Conservation (phyloP, 2,888 invertebrate species). For the Rutpela maculata region DNA sequence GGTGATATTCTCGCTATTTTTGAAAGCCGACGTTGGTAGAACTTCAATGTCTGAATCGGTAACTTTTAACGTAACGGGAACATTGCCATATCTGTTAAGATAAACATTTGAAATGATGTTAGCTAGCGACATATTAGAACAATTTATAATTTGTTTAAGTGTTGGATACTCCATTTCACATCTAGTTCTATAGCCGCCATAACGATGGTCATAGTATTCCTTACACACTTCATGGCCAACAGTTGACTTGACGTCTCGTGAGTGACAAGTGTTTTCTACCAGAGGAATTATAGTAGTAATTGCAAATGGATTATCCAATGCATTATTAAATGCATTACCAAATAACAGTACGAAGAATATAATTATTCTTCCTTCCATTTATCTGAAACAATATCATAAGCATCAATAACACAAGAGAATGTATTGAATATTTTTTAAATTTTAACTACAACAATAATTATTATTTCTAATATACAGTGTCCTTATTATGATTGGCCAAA, state of each 20-base stretch:
- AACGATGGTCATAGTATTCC: no score
- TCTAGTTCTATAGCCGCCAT: no score
- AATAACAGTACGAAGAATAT: neutral
- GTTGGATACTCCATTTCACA: neutral
- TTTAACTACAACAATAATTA: no score
- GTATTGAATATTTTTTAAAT: no score
- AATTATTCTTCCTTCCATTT: neutral
- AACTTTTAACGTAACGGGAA: neutral
- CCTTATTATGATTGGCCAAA: no score
- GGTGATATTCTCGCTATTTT: neutral
- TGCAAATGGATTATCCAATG: no score
- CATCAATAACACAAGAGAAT: no score
- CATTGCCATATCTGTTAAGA: neutral
- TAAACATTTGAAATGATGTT: neutral
- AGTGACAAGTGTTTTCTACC: neutral
- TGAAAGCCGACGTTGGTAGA: neutral
- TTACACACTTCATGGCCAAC: no score
- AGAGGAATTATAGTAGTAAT: no score
- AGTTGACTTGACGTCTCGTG: no score
- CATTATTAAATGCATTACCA: no score
- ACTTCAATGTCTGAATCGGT: conserved; percentile 1
- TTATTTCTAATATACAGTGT: no score
- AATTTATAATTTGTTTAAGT: neutral
- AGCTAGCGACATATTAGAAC: neutral
- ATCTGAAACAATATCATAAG: neutral